phyloP scores from a whole-genome alignment of 2,113 vertebrate genomes.

The Epinephelus lanceolatus region DNA sequence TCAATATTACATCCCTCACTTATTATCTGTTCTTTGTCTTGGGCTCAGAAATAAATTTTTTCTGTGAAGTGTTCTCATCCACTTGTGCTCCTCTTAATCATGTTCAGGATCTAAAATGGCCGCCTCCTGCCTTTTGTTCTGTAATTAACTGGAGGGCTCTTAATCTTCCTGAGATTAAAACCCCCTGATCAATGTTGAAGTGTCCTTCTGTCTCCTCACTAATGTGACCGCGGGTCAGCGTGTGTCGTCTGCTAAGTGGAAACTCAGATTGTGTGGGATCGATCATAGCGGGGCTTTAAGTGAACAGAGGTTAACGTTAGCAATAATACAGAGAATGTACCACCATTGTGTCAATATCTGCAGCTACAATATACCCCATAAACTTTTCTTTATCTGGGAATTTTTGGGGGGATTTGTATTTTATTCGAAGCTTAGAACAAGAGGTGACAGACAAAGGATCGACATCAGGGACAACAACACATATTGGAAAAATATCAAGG shows the following conservation, averaged over 20 bases:
- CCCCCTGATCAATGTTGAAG: slow-evolving; percentile 66
- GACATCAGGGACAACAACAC: neutral
- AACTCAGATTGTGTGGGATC: slow-evolving; percentile 46
- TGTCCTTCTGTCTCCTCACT: slow-evolving; percentile 53
- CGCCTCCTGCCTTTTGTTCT: slow-evolving; percentile 66
- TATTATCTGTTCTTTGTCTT: neutral
- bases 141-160: slow-evolving; percentile 75
- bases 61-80: slow-evolving; percentile 26
- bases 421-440: neutral
- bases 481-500: neutral
- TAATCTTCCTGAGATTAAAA: slow-evolving; percentile 75
- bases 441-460: neutral
- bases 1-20: neutral
- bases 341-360: neutral
- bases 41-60: neutral
- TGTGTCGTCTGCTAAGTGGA: slow-evolving; percentile 44
- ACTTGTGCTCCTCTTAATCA: slow-evolving; percentile 62
- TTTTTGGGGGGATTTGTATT: neutral
- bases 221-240: slow-evolving; percentile 48
- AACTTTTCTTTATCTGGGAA: neutral
- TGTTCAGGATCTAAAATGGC: slow-evolving; percentile 42
- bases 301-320: too few species aligned
- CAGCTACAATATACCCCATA: neutral
- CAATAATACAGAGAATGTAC: slow-evolving; percentile 3
- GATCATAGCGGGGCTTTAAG: slow-evolving; percentile 35